phyloP scores from a whole-genome alignment of 1,140 invertebrate species.

The Triops longicaudatus region DNA sequence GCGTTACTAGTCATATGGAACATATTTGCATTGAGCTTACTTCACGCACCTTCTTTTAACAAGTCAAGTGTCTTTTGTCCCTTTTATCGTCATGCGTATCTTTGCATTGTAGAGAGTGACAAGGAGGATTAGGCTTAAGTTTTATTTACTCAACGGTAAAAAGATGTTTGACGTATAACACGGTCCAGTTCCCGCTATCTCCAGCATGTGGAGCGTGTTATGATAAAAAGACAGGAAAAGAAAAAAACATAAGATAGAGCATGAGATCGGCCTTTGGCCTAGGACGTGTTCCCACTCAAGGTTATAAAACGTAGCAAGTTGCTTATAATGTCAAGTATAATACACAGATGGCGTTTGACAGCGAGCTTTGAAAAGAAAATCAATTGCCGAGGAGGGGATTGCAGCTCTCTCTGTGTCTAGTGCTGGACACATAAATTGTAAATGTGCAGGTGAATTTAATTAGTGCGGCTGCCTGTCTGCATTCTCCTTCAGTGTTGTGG shows the following conservation, averaged over 20 bases:
- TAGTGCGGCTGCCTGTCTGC: neutral
- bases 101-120: neutral
- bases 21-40: neutral
- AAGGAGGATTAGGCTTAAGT: neutral
- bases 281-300: neutral
- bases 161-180: neutral
- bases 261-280: neutral
- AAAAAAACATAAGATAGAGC: neutral
- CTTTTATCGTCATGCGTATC: neutral
- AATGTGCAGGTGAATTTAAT: constrained; percentile 15
- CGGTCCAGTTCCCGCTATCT: too few relatives aligned
- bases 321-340: neutral
- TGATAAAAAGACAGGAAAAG: neutral
- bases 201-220: neutral
- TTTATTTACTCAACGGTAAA: neutral
- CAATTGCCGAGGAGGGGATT: neutral
- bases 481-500: too few relatives aligned
- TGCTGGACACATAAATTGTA: neutral
- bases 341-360: neutral
- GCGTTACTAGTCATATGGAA: neutral
- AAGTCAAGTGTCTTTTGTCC: neutral
- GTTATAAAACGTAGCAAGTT: neutral
- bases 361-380: neutral
- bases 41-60: too few relatives aligned
- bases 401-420: neutral